A percentile compares a stretch with the other conserved stretches of the same genome.
Conservation (phyloP, 2,888 invertebrate species). For the Stictocephala bisonia region DNA sequence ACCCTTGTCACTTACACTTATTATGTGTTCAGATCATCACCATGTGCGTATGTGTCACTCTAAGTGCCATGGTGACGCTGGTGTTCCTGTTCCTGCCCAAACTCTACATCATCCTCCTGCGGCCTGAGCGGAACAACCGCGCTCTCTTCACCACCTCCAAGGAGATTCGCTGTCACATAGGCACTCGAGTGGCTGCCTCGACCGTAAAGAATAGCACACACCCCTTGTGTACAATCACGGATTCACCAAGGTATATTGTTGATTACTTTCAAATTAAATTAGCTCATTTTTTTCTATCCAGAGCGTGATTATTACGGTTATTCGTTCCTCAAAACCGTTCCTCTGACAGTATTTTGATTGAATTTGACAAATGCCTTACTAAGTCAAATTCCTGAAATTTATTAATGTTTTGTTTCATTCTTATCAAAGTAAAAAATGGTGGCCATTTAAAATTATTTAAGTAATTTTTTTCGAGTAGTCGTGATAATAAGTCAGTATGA, state of each 20-base stretch:
- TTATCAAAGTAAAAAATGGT: no score
- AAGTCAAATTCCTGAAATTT: no score
- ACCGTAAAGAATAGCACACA: conserved; percentile 30
- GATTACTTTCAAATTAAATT: conserved; percentile 3
- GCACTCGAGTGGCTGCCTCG: conserved; percentile 67
- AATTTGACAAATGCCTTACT: no score
- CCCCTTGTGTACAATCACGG: conserved; percentile 4
- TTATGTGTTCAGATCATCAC: conserved; percentile 51
- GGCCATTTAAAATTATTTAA: no score
- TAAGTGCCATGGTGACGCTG: conserved; percentile 79
- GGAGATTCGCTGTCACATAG: conserved; percentile 77
- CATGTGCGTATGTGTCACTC: conserved; percentile 76
- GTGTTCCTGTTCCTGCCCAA: conserved; percentile 81
- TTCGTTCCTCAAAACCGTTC: no score
- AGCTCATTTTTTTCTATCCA: neutral
- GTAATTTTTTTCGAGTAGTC: no score
- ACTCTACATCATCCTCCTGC: conserved; percentile 78
- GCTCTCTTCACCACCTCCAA: conserved; percentile 80
- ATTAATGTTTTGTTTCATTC: no score
- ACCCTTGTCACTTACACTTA: no score
- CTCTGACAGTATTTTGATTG: no score
- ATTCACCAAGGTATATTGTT: conserved; percentile 40
- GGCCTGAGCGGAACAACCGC: conserved; percentile 81
- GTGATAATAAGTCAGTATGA: no score
- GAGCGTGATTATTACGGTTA: no score